Conservation (phyloP, 2,113 vertebrate species). For the Tragelaphus imberbis region DNA sequence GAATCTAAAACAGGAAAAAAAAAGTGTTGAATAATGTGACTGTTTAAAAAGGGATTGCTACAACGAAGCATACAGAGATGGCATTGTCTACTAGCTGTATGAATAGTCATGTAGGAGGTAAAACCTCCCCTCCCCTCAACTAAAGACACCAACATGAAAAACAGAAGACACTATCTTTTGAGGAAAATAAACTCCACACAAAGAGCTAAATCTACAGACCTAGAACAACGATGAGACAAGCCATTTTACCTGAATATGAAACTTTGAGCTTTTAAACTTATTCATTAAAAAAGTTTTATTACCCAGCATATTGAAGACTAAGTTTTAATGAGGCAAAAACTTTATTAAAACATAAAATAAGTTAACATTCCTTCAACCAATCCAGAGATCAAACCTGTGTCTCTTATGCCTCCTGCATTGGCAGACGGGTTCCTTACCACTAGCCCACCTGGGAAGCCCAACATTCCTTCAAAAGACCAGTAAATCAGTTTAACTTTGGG, state of each 20-base stretch:
- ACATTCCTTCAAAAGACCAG: not conserved
- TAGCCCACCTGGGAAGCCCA: not conserved
- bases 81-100: not conserved
- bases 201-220: slow-evolving; percentile 16
- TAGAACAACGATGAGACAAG: not conserved
- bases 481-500: not conserved
- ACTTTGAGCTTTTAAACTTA: not conserved
- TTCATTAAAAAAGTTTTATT: slow-evolving; percentile 3
- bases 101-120: not conserved
- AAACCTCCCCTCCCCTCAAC: not conserved
- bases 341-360: slow-evolving; percentile 19
- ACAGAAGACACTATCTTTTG: slow-evolving; percentile 27
- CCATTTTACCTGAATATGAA: slow-evolving; percentile 17
- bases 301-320: not conserved
- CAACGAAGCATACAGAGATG: slow-evolving; percentile 16
- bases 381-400: not conserved
- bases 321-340: slow-evolving; percentile 15
- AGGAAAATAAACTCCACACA: slow-evolving; percentile 37
- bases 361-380: not conserved
- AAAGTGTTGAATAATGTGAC: not conserved
- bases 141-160: slow-evolving; percentile 47
- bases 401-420: not conserved
- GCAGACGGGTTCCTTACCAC: not conserved
- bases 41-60: not conserved
- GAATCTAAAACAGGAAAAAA: slow-evolving; percentile 77